Conservation (phyloP, 1,140 invertebrate genomes). For the Hypsibius dujardini region DNA sequence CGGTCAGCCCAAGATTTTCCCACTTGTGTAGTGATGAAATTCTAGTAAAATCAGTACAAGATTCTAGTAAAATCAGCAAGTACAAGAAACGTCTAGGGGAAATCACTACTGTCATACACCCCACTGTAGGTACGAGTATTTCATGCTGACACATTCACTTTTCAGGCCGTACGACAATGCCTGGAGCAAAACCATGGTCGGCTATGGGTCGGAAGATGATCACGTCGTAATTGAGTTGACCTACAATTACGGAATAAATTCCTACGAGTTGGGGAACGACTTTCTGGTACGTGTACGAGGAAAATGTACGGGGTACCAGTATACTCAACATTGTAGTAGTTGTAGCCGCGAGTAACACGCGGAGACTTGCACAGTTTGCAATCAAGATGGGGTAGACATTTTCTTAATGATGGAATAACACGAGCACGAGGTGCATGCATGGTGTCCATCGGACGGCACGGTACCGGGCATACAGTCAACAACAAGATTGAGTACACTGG, state of each 20-base stretch:
- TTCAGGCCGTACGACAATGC: conserved; percentile 77
- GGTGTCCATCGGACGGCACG: no score
- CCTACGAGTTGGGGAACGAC: conserved; percentile 72
- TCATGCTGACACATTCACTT: conserved; percentile 29
- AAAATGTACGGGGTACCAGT: not conserved
- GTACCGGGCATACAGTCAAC: no score
- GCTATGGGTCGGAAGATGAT: conserved; percentile 80
- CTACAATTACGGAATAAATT: conserved; percentile 82
- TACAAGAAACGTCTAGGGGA: no score
- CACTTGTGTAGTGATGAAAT: no score
- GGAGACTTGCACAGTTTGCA: not conserved
- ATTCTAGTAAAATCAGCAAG: no score
- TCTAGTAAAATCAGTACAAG: no score
- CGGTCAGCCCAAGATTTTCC: no score
- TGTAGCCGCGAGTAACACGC: not conserved
- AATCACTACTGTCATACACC: no score
- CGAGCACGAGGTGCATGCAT: no score
- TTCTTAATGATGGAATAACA: conserved; percentile 49
- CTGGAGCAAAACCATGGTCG: conserved; percentile 99
- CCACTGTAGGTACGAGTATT: no score
- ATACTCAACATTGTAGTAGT: no score
- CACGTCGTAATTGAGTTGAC: conserved; percentile 93
- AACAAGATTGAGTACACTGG: no score
- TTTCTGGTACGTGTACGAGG: conserved; percentile 47
- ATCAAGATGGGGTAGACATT: not conserved